Evolutionary conservation across 2,797 vertebrate genomes (phyloP), one percentile per base, ranked within the genome.

Genomic region (Botia almorhae): DNA sequence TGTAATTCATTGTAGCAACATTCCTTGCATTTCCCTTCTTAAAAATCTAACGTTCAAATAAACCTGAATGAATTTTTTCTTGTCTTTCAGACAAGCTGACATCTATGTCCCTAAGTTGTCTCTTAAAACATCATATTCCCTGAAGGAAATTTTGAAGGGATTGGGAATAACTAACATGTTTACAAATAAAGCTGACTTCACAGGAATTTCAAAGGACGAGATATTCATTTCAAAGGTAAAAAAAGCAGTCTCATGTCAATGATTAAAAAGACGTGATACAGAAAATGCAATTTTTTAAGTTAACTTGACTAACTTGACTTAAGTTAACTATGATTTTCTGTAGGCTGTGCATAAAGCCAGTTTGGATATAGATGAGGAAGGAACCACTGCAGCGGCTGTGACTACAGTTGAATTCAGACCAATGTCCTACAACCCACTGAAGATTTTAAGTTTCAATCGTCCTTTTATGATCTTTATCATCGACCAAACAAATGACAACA

Each of bases 351-450:
- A 97, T 80, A 89, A 95, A 88, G 95, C 96, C 23, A 87, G 88
- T 39, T 91, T 96, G 78, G 96, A 97, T 60, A 92, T 97, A 0
- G 93, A 98, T 56, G 96, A 98, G 87, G 83, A 83, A 3, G 96
- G 96, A 83, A 94, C 96, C 0, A 93, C 93, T 0, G 96, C 94
- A 2, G 72, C 91, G 67, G 94, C 87, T 26, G 23, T 26, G 23
- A 26, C 23, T 26, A 26, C 91, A 2, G 81, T 94, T 1, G 21
- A 65, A 72, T 85, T 96, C 0, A 89, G 10, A 0, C 92, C 89
- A n/a, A 19, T 92, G 7, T 93, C 93, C 0, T 13, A 84, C 33
- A 88, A 0, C 0, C 0, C 1, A 0, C 0, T 90, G 80, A 85
- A 90, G 2, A 53, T 87, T 10, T 65, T 97, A 80, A 94, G 84